phyloP scores from a whole-genome alignment of 2,888 invertebrate genomes.

The Drosophila diplacantha region DNA sequence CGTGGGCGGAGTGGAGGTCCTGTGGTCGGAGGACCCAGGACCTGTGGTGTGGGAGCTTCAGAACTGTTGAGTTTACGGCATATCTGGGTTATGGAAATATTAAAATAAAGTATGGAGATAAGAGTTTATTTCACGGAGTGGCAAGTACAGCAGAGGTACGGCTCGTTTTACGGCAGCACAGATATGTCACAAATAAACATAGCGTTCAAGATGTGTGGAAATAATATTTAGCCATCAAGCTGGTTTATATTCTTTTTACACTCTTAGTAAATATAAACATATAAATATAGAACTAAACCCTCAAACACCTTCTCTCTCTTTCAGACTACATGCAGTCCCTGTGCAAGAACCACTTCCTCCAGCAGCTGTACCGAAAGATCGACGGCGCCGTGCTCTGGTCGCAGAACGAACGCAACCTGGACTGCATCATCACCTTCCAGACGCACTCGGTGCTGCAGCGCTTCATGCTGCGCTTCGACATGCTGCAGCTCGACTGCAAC shows the following conservation, averaged over 20 bases:
- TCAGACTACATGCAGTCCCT: conserved; percentile 93
- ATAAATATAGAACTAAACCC: background rate
- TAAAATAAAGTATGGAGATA: conserved; percentile 1
- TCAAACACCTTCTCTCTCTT: background rate
- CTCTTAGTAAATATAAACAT: background rate
- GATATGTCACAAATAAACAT: background rate
- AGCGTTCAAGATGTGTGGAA: background rate
- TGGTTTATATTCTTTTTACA: background rate
- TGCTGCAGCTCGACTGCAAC: conserved; percentile 94
- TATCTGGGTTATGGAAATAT: conserved; percentile 27
- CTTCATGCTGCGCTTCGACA: conserved; percentile 95
- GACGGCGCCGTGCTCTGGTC: conserved; percentile 94
- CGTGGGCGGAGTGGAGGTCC: conserved; percentile 2
- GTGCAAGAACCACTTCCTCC: conserved; percentile 93
- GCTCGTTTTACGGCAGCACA: background rate
- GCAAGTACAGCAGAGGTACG: background rate
- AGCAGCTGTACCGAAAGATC: conserved; percentile 92
- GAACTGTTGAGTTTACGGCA: conserved; percentile 14
- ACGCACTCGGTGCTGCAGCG: conserved; percentile 95
- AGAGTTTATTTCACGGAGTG: conserved; percentile 1
- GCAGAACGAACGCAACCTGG: conserved; percentile 92
- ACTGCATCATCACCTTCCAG: conserved; percentile 95
- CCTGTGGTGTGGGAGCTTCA: conserved; percentile 6
- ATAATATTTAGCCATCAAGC: background rate
- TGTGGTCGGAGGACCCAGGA: conserved; percentile 2